Conservation (phyloP, 2,113 vertebrate species). For the Notothenia rossii region DNA sequence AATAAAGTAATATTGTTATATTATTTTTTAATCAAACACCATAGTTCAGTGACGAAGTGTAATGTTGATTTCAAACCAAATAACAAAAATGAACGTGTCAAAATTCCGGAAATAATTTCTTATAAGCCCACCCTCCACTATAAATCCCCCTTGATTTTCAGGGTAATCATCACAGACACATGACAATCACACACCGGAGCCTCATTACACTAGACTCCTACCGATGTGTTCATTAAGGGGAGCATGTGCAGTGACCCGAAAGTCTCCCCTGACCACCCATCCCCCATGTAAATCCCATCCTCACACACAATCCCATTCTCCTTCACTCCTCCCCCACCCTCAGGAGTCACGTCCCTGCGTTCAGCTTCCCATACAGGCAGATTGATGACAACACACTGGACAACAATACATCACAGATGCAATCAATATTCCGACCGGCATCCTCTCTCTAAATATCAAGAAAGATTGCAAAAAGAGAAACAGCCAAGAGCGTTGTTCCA, state of each 20-base stretch:
- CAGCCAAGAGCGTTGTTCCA: background rate
- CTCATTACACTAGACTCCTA: slow-evolving; percentile 31
- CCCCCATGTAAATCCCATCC: slow-evolving; percentile 44
- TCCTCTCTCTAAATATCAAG: background rate
- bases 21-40: background rate
- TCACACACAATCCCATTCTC: slow-evolving; percentile 12
- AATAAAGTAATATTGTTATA: background rate
- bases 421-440: background rate
- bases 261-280: slow-evolving; percentile 31
- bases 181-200: slow-evolving; percentile 10
- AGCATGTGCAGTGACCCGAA: slow-evolving; percentile 72
- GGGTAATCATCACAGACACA: slow-evolving; percentile 37
- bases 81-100: accelerated
- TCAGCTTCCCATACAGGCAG: slow-evolving; percentile 17
- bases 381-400: slow-evolving; percentile 8
- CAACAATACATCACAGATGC: background rate
- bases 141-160: slow-evolving; percentile 19
- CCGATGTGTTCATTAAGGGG: slow-evolving; percentile 50
- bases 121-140: background rate
- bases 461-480: background rate
- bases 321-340: slow-evolving; percentile 45
- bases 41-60: background rate
- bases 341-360: slow-evolving; percentile 26
- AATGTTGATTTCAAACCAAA: background rate
- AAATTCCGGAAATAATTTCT: background rate